Evolutionary conservation across 1,140 invertebrate species (phyloP).

Genomic region (Aphaenogaster floridana): DNA sequence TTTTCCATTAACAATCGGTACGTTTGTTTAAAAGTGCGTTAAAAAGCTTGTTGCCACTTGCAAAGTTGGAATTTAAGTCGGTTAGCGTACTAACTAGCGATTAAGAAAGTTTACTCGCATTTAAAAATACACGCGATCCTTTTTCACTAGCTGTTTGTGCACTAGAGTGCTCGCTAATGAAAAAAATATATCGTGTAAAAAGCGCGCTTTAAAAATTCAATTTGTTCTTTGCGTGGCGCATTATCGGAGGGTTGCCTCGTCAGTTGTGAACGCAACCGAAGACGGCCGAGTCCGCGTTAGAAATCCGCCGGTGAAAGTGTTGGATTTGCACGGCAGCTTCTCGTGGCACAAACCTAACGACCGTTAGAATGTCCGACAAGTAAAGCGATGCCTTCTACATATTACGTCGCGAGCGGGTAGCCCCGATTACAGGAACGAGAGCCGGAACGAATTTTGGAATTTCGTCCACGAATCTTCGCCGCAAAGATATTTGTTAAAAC

Average conservation of each 20-base stretch:
- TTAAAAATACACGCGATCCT: not conserved
- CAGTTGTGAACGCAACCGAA: constrained; percentile 64
- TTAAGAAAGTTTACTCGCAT: not conserved
- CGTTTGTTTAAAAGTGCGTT: not conserved
- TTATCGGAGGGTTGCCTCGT: not conserved
- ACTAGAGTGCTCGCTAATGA: not conserved
- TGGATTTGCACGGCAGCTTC: constrained; percentile 71
- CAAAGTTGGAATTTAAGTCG: not conserved
- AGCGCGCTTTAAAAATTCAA: not conserved
- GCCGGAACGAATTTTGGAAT: constrained; percentile 24
- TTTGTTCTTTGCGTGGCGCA: not conserved
- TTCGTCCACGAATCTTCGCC: not conserved
- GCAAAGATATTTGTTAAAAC: not conserved
- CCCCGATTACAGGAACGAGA: not conserved
- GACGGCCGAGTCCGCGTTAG: constrained; percentile 76
- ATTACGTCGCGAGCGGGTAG: constrained; percentile 1
- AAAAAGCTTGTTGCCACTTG: not conserved
- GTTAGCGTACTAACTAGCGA: not conserved
- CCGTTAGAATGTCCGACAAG: constrained; percentile 66
- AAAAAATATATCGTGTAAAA: not conserved
- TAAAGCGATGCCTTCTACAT: constrained; percentile 55
- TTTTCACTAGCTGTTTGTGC: not conserved
- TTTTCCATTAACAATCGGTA: not conserved
- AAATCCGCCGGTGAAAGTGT: constrained; percentile 84
- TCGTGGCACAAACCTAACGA: constrained; percentile 40